Conservation (phyloP, 2,113 vertebrate genomes). For the Motacilla alba region DNA sequence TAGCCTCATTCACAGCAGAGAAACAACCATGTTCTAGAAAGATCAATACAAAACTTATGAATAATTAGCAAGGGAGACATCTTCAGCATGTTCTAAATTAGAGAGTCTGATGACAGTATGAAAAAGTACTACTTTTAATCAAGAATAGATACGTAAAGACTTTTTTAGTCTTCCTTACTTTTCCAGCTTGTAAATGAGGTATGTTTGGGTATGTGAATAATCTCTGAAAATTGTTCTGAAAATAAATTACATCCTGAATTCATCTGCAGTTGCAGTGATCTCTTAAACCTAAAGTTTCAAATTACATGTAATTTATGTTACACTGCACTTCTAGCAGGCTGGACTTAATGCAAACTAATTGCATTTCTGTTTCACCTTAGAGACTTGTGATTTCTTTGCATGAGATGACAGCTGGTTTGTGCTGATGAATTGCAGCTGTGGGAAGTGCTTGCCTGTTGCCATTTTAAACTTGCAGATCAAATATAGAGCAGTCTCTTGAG, state of each 20-base stretch:
- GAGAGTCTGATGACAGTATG: not conserved
- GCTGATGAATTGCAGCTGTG: conserved; percentile 64
- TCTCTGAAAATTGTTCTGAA: conserved; percentile 17
- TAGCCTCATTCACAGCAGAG: not conserved
- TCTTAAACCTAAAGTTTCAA: conserved; percentile 49
- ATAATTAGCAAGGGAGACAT: not conserved
- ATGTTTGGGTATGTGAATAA: conserved; percentile 10
- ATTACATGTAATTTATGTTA: conserved; percentile 41
- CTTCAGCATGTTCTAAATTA: not conserved
- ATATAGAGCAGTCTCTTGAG: conserved; percentile 52
- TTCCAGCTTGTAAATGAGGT: not conserved
- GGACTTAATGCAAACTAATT: conserved; percentile 64
- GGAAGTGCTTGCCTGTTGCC: conserved; percentile 47
- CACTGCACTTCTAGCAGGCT: conserved; percentile 14
- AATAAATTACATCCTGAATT: conserved; percentile 25
- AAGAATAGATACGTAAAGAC: not conserved
- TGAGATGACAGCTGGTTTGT: conserved; percentile 61
- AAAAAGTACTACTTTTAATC: conserved; percentile 24
- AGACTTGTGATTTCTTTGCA: conserved; percentile 55
- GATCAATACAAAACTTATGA: not conserved
- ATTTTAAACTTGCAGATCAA: conserved; percentile 54
- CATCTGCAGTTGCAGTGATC: conserved; percentile 2
- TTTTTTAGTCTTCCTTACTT: not conserved
- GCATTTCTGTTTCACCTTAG: conserved; percentile 56
- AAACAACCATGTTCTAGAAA: not conserved